These are phyloP conservation scores for Parasteatoda lunata DNA, from an alignment of 2,888 invertebrate species.

Conservation along the genomic window DNA sequence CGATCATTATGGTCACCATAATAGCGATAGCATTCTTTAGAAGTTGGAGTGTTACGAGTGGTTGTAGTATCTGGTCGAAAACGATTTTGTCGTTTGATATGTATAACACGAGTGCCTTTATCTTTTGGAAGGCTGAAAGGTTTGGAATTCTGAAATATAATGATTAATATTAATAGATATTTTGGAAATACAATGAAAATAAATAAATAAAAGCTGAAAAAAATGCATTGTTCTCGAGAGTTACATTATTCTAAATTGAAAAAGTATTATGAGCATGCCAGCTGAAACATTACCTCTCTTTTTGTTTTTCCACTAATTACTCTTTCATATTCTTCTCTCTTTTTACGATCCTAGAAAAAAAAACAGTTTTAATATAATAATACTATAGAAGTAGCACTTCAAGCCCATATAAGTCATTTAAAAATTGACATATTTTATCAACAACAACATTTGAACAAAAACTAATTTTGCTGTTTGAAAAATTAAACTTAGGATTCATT, in stretches of 20 bases:
- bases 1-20: slow-evolving; percentile 67
- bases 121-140: slow-evolving; percentile 66
- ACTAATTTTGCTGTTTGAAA: no score
- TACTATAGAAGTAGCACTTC: no score
- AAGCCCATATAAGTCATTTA: no score
- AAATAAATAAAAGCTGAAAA: not conserved
- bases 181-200: not conserved
- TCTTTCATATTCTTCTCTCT: slow-evolving; percentile 65
- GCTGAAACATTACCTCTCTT: slow-evolving; percentile 44
- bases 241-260: no score
- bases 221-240: not conserved
- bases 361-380: no score
- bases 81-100: slow-evolving; percentile 62
- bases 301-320: slow-evolving; percentile 66
- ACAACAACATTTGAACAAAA: no score
- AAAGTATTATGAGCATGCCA: no score
- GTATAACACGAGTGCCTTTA: slow-evolving; percentile 63
- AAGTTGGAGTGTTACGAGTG: slow-evolving; percentile 40
- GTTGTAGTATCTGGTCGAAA: slow-evolving; percentile 53
- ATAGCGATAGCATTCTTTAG: slow-evolving; percentile 62
- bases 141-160: slow-evolving; percentile 51
- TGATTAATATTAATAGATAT: not conserved
- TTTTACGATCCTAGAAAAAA: slow-evolving; percentile 56
- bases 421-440: no score
- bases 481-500: no score